Evolutionary conservation across 92 coral and sea anemone genomes (phyloP).

Genomic region (Desmophyllum pertusum): DNA sequence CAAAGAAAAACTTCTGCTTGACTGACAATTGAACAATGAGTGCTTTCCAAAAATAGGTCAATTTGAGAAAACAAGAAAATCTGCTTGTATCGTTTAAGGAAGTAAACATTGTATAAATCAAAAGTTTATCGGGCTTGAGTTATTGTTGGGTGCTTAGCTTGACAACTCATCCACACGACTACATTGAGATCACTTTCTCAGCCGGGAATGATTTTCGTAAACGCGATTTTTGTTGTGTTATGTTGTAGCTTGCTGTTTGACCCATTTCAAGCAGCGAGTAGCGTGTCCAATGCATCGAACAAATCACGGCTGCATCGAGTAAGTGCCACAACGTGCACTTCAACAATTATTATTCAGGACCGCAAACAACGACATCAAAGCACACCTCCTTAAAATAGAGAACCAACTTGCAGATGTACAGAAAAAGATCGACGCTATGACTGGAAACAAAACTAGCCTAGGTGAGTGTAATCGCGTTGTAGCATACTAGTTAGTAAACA

Average conservation of each 20-base stretch:
- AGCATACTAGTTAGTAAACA: too few relatives aligned
- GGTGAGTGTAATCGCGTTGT: too few relatives aligned
- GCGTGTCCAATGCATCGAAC: not conserved
- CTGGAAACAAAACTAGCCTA: not conserved
- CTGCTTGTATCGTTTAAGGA: not conserved
- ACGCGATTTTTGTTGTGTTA: not conserved
- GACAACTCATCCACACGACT: not conserved
- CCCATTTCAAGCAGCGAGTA: not conserved
- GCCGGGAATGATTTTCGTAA: not conserved
- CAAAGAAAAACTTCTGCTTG: not conserved
- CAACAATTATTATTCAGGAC: conserved; percentile 19
- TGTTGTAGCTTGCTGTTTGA: not conserved
- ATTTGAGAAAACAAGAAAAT: not conserved
- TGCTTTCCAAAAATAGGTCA: too few relatives aligned
- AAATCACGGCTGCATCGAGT: not conserved
- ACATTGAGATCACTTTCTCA: not conserved
- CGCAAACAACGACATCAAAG: conserved; percentile 1
- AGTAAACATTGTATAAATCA: not conserved
- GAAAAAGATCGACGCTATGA: conserved; percentile 15
- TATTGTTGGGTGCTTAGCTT: not conserved
- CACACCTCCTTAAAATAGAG: conserved; percentile 1
- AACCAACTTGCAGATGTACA: not conserved
- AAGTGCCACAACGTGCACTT: conserved; percentile 15
- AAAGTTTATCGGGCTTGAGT: not conserved
- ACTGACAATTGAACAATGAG: not conserved